Conservation (phyloP, 2,888 invertebrate species). For the Rhopalosiphum nymphaeae region DNA sequence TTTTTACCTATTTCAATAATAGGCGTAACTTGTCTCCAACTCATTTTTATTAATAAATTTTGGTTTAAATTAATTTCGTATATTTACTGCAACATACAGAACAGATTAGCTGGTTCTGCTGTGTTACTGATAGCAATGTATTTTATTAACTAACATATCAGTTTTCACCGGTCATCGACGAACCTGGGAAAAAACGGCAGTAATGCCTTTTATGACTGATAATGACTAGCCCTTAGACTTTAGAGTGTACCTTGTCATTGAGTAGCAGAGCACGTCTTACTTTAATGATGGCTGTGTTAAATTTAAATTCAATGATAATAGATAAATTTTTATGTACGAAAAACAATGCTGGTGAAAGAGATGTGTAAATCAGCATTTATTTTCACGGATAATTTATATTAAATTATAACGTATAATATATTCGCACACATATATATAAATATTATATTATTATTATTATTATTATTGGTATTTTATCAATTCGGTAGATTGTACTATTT, state of each 20-base stretch:
- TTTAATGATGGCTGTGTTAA: not conserved
- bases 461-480: no score
- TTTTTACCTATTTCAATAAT: no score
- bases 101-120: not conserved
- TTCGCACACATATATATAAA: no score
- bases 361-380: not conserved
- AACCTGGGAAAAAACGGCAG: no score
- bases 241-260: not conserved
- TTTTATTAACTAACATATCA: not conserved
- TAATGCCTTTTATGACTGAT: no score
- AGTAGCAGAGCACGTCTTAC: not conserved
- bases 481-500: no score
- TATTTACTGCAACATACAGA: no score
- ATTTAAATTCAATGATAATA: not conserved
- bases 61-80: no score
- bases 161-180: not conserved
- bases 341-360: not conserved
- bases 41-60: no score
- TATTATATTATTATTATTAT: no score
- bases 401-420: not conserved
- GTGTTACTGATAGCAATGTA: not conserved
- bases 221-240: not conserved
- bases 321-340: not conserved
- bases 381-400: not conserved
- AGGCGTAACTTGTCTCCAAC: no score